Conservation (phyloP, 2,113 vertebrate genomes). For the Pterocles gutturalis region DNA sequence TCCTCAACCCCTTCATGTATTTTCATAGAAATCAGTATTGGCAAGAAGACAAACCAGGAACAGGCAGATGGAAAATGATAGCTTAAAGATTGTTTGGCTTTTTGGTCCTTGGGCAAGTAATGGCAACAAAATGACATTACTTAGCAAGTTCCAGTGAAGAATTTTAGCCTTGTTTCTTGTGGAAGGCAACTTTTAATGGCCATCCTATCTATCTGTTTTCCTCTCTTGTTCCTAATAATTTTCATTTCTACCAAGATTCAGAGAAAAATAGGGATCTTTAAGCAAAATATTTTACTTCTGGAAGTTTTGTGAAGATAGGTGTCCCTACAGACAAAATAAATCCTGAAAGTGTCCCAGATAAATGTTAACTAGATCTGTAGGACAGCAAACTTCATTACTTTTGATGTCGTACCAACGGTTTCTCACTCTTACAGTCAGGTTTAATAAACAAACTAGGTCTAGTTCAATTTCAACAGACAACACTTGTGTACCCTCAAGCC, state of each 20-base stretch:
- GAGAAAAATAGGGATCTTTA: not conserved
- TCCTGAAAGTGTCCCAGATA: not conserved
- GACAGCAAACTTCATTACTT: not conserved
- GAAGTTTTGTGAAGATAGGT: not conserved
- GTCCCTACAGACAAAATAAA: not conserved
- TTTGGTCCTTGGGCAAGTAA: not conserved
- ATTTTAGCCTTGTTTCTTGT: not conserved
- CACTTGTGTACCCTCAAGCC: not conserved
- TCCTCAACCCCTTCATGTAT: not conserved
- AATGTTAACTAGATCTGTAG: not conserved
- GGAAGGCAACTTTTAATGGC: not conserved
- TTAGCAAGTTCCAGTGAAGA: not conserved
- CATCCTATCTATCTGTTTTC: not conserved
- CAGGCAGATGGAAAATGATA: not conserved
- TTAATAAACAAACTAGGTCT: not conserved
- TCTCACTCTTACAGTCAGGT: not conserved
- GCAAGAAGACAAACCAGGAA: not conserved
- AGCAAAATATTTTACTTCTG: not conserved
- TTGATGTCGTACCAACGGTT: not conserved
- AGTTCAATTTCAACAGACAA: not conserved
- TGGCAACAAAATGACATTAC: not conserved
- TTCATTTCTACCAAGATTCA: not conserved
- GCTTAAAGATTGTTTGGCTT: not conserved
- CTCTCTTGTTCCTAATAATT: not conserved
- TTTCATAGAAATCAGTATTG: not conserved